Percentiles rank a stretch among this genome's conserved stretches.
Evolutionary conservation across 2,113 vertebrate genomes (phyloP).

Genomic region (Calyptomena viridis): DNA sequence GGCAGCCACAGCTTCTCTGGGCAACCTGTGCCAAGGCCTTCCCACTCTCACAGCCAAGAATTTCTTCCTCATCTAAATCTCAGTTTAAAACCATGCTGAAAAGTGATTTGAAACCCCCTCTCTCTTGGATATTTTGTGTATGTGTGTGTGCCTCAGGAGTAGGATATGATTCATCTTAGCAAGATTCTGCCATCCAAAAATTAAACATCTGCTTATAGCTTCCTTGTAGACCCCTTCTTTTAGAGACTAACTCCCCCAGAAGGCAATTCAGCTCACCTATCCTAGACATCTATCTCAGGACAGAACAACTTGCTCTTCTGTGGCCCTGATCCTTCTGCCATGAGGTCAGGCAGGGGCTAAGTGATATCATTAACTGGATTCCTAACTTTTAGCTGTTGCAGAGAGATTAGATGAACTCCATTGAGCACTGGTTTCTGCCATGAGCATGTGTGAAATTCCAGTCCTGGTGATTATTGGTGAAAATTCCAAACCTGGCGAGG

Average conservation of each 20-base stretch:
- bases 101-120: background rate
- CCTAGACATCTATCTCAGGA: background rate
- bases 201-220: background rate
- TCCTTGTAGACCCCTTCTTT: background rate
- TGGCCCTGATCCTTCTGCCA: background rate
- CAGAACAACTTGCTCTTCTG: background rate
- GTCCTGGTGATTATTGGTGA: background rate
- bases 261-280: background rate
- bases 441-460: background rate
- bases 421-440: background rate
- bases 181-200: background rate
- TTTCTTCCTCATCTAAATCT: background rate
- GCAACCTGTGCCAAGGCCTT: rapidly evolving
- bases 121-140: background rate
- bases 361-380: background rate
- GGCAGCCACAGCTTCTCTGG: background rate
- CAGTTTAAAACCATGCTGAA: background rate
- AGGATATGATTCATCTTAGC: rapidly evolving
- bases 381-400: background rate
- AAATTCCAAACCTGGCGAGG: background rate
- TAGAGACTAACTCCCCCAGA: background rate
- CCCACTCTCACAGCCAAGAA: rapidly evolving
- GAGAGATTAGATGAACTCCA: background rate
- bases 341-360: background rate
- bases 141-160: background rate